phyloP scores from a whole-genome alignment of 1,140 invertebrate species.

The Tribolium madens region DNA sequence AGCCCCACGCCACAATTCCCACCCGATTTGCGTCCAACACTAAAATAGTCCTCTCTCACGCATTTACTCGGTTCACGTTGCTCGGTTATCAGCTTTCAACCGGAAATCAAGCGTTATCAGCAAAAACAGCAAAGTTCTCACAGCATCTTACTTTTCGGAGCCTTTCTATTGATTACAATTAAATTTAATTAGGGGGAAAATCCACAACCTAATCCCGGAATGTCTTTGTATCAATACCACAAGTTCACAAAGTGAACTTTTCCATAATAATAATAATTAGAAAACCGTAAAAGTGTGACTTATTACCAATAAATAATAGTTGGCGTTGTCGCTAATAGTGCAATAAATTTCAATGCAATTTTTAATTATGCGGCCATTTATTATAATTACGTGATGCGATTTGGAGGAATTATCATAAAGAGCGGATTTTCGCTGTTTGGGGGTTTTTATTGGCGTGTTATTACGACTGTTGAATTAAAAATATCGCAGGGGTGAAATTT shows the following conservation, averaged over 20 bases:
- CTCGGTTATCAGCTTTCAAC: constrained; percentile 13
- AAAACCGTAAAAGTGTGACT: constrained; percentile 4
- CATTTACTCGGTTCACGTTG: constrained; percentile 12
- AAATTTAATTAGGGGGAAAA: neutral
- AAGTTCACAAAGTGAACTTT: too few species aligned
- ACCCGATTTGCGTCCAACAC: neutral
- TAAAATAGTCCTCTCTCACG: constrained; percentile 14
- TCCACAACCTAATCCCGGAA: neutral
- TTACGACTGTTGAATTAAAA: neutral
- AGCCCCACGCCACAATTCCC: neutral
- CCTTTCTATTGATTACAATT: neutral
- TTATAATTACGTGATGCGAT: constrained; percentile 13
- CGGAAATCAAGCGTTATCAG: constrained; percentile 37
- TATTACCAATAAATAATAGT: constrained; percentile 8
- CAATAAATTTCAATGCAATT: constrained; percentile 21
- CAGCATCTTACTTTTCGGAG: constrained; percentile 40
- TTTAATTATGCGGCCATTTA: neutral
- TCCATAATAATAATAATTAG: neutral
- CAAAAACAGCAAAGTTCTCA: constrained; percentile 40
- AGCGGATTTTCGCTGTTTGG: neutral
- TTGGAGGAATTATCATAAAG: constrained; percentile 11
- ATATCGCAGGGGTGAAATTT: constrained; percentile 23
- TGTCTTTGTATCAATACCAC: neutral
- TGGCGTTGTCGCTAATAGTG: neutral
- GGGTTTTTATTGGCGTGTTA: neutral